phyloP scores from a whole-genome alignment of 2,113 vertebrate species.

The Alligator mississippiensis region DNA sequence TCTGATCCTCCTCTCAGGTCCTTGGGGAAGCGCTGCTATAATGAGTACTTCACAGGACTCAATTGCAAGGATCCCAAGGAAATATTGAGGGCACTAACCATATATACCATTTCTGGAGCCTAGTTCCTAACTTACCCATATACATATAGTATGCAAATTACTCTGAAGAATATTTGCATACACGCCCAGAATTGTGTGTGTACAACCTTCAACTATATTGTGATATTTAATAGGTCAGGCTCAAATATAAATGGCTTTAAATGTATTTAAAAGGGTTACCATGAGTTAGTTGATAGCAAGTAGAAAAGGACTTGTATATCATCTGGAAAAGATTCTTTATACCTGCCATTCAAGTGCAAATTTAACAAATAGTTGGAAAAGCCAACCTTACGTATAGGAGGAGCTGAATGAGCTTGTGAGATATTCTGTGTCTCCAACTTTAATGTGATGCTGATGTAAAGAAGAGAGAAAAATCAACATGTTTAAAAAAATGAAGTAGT shows the following conservation, averaged over 20 bases:
- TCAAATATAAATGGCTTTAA: background rate
- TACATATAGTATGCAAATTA: background rate
- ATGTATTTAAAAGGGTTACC: background rate
- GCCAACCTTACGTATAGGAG: slow-evolving; percentile 38
- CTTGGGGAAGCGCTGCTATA: no score
- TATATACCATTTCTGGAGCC: background rate
- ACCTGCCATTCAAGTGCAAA: background rate
- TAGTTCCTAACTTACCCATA: background rate
- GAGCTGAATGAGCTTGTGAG: background rate
- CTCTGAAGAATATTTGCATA: background rate
- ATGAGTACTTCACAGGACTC: background rate
- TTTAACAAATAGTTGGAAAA: background rate
- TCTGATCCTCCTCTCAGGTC: background rate
- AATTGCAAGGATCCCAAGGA: background rate
- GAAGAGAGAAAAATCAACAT: background rate
- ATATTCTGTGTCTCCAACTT: background rate
- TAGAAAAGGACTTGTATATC: background rate
- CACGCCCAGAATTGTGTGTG: background rate
- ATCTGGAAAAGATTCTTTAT: background rate
- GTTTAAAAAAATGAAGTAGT: background rate
- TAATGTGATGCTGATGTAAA: background rate
- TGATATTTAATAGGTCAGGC: background rate
- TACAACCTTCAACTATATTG: background rate
- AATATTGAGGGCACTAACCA: background rate
- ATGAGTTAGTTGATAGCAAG: background rate